Conservation (phyloP, 2,113 vertebrate genomes). For the Lontra canadensis region DNA sequence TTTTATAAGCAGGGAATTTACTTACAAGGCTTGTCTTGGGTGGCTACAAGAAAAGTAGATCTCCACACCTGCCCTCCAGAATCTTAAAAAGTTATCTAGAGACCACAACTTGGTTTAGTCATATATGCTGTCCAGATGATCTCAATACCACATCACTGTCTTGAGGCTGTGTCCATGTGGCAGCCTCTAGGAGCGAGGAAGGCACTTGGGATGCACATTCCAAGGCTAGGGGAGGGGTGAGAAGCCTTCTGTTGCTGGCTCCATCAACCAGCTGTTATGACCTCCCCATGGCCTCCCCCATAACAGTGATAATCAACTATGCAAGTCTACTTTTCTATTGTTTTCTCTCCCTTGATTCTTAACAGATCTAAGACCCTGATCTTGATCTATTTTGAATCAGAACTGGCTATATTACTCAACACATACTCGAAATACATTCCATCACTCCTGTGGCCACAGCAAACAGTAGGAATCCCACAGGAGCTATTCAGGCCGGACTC, state of each 20-base stretch:
- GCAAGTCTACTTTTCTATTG: neutral
- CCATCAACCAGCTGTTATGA: neutral
- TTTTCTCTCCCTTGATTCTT: neutral
- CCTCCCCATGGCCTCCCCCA: neutral
- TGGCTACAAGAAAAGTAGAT: neutral
- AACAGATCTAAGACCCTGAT: neutral
- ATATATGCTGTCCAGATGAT: neutral
- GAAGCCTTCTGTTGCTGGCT: neutral
- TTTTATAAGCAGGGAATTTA: neutral
- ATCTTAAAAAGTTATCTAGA: neutral
- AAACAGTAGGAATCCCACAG: neutral
- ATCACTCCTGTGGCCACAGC: neutral
- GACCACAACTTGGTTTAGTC: neutral
- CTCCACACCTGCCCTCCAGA: neutral
- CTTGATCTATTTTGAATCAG: neutral
- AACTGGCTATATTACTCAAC: neutral
- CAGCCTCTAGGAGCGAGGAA: neutral
- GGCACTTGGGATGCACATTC: neutral
- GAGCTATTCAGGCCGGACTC: neutral
- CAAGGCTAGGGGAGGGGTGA: neutral
- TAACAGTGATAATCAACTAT: rapidly evolving
- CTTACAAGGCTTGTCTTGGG: neutral
- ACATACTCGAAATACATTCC: neutral
- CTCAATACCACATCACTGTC: neutral
- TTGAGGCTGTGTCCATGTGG: neutral